Evolutionary conservation across 2,113 vertebrate species (phyloP).

Genomic region (Proterorhinus semilunaris): DNA sequence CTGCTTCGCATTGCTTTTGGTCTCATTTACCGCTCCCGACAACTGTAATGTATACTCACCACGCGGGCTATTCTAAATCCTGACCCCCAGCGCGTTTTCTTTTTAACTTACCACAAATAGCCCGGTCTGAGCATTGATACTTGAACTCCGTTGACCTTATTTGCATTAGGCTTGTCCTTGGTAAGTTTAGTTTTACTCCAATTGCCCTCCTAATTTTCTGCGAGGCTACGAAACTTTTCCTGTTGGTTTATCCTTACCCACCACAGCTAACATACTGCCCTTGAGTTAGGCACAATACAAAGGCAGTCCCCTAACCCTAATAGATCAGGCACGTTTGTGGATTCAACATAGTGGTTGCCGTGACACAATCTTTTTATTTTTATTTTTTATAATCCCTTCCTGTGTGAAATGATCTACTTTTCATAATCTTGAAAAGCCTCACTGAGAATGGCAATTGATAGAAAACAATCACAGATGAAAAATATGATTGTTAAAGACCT

Average conservation of each 20-base stretch:
- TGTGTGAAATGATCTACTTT: conserved; percentile 67
- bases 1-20: conserved; percentile 31
- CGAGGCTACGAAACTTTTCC: too few species aligned
- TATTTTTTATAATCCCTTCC: too few species aligned
- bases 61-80: conserved; percentile 3
- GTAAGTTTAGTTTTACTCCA: background rate
- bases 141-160: background rate
- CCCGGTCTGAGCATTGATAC: background rate
- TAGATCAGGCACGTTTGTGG: too few species aligned
- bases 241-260: too few species aligned
- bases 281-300: too few species aligned
- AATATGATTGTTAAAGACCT: too few species aligned
- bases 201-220: background rate
- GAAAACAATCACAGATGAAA: too few species aligned
- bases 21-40: conserved; percentile 29
- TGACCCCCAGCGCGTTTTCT: conserved; percentile 18
- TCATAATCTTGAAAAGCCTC: conserved; percentile 68
- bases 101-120: background rate
- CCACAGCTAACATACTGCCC: too few species aligned
- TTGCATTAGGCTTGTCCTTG: background rate
- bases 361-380: too few species aligned
- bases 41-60: conserved; percentile 16
- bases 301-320: too few species aligned
- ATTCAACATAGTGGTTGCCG: too few species aligned
- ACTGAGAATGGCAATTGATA: conserved; percentile 56